Evolutionary conservation across 37 sponge, comb jelly and placozoan genomes (phyloP).

Genomic region (Halichondria panicea): DNA sequence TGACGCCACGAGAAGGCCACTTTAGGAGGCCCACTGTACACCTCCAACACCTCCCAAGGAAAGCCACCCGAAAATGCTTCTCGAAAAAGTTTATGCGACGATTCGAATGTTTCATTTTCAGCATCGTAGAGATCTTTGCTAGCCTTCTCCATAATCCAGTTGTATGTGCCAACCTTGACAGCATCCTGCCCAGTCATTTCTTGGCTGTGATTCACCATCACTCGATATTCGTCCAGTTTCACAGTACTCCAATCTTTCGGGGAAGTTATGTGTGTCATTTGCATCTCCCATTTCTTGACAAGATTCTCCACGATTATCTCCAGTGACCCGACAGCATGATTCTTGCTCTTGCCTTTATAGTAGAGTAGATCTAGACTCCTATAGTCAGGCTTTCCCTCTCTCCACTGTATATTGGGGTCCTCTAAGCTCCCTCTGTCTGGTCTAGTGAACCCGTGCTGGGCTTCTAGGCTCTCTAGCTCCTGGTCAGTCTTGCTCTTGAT

Average conservation of each 20-base stretch:
- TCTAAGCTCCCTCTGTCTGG: constrained; percentile 20
- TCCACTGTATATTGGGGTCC: constrained; percentile 13
- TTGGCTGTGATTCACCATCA: constrained; percentile 12
- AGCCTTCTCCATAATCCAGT: background rate
- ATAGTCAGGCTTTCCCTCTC: constrained; percentile 48
- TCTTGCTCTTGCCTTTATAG: constrained; percentile 44
- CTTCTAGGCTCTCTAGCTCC: constrained; percentile 17
- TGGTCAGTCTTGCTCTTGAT: constrained; percentile 5
- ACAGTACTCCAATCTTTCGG: constrained; percentile 20
- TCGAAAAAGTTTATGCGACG: constrained; percentile 36
- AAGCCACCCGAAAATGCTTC: constrained; percentile 31
- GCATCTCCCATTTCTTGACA: constrained; percentile 61
- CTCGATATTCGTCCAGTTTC: constrained; percentile 2
- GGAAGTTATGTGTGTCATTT: constrained; percentile 13
- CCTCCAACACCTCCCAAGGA: constrained; percentile 49
- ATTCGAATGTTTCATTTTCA: constrained; percentile 20
- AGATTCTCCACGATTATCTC: constrained; percentile 50
- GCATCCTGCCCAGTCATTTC: constrained; percentile 1
- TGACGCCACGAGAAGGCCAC: constrained; percentile 55
- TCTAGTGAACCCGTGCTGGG: constrained; percentile 5
- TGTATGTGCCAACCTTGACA: background rate
- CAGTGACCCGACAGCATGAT: constrained; percentile 45
- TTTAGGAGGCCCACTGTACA: constrained; percentile 25
- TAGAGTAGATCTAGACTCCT: constrained; percentile 26
- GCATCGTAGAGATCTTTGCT: constrained; percentile 13